Evolutionary conservation across 2,113 vertebrate species (phyloP).

Genomic region (Poicephalus gulielmi): DNA sequence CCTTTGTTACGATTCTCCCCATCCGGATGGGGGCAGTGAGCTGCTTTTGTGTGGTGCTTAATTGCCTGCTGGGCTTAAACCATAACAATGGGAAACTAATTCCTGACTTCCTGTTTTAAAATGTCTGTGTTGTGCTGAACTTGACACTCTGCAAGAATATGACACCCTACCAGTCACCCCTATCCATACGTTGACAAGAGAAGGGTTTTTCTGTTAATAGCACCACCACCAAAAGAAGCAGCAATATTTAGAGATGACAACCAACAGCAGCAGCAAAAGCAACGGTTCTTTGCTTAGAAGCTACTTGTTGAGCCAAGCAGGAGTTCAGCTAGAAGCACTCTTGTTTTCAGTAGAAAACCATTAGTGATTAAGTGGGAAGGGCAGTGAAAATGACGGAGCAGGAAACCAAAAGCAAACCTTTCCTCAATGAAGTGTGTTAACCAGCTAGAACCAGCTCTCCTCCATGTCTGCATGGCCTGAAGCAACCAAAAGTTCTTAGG

Average conservation of each 20-base stretch:
- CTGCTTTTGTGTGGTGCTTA: not conserved
- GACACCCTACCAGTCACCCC: not conserved
- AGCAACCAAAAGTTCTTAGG: not conserved
- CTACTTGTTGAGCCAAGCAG: not conserved
- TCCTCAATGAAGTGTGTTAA: not conserved
- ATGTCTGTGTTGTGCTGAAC: not conserved
- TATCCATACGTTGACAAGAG: not conserved
- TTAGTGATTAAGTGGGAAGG: not conserved
- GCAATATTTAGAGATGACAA: not conserved
- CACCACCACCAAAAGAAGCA: not conserved
- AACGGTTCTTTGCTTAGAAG: not conserved
- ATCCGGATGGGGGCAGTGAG: not conserved
- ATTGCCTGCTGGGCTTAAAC: not conserved
- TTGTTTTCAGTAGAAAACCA: not conserved
- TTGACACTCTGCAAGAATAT: not conserved
- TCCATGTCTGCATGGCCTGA: not conserved
- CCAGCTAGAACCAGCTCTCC: not conserved
- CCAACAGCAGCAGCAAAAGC: not conserved
- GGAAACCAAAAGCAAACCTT: not conserved
- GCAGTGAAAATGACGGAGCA: not conserved
- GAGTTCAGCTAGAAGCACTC: not conserved
- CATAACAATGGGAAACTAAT: not conserved
- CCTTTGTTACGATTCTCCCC: not conserved
- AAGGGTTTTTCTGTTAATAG: not conserved
- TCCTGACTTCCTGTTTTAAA: not conserved